A percentile compares a stretch with the other conserved stretches of the same genome.
Conservation (phyloP, 2,888 invertebrate genomes). For the Mermis nigrescens region DNA sequence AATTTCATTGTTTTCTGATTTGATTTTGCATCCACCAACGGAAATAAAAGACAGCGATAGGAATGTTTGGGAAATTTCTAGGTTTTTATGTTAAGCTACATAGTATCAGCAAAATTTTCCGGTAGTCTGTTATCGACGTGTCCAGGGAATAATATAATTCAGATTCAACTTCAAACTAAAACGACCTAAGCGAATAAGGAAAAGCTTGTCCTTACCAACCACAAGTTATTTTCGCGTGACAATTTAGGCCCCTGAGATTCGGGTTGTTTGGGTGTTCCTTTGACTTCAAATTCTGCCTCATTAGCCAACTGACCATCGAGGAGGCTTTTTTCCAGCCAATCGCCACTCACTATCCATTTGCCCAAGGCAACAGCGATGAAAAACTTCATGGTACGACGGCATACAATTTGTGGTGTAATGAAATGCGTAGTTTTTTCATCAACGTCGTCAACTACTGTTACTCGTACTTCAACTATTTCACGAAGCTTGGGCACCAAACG, state of each 20-base stretch:
- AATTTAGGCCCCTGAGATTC: background rate
- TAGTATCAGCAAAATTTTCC: too few relatives aligned
- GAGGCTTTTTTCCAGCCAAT: background rate
- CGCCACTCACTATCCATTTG: background rate
- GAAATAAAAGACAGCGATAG: too few relatives aligned
- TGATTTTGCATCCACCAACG: too few relatives aligned
- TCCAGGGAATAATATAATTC: too few relatives aligned
- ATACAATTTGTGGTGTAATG: background rate
- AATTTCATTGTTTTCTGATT: too few relatives aligned
- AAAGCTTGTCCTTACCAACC: background rate
- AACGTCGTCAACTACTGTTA: too few relatives aligned
- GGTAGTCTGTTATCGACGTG: too few relatives aligned
- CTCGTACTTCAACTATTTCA: too few relatives aligned
- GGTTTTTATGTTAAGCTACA: too few relatives aligned
- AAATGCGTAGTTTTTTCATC: background rate
- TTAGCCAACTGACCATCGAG: background rate
- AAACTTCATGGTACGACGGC: background rate
- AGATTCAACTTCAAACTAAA: background rate
- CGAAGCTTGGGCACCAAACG: too few relatives aligned
- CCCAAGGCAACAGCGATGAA: background rate
- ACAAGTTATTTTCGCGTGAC: background rate
- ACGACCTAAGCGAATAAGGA: background rate
- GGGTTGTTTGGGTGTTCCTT: background rate
- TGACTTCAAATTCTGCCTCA: background rate
- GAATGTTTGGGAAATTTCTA: too few relatives aligned